Conservation (phyloP, 2,113 vertebrate genomes). For the Scalopus aquaticus region DNA sequence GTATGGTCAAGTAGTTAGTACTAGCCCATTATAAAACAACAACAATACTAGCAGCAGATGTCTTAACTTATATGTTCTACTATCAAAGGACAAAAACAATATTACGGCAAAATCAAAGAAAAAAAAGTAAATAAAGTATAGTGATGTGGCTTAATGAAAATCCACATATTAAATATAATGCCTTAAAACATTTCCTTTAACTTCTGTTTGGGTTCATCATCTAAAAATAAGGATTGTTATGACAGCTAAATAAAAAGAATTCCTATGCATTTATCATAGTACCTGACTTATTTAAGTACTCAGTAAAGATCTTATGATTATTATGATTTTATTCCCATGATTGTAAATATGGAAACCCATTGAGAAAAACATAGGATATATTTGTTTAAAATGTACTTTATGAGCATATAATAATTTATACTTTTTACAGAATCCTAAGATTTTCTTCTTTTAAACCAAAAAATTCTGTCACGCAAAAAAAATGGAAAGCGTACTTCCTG, state of each 20-base stretch:
- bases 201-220: background rate
- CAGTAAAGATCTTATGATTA: background rate
- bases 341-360: background rate
- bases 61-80: background rate
- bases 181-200: background rate
- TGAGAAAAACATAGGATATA: background rate
- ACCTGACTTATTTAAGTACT: background rate
- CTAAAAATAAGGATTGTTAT: background rate
- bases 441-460: conserved; percentile 53
- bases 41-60: background rate
- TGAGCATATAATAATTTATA: background rate
- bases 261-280: background rate
- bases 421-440: conserved; percentile 30
- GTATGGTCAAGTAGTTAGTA: background rate
- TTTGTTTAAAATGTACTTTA: conserved; percentile 52
- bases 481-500: conserved; percentile 32
- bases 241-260: conserved; percentile 48
- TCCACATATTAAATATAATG: background rate
- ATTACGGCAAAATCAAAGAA: background rate
- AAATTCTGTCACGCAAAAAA: conserved; percentile 23
- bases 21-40: background rate
- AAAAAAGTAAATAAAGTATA: background rate
- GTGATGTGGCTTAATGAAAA: conserved; percentile 13
- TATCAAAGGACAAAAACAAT: background rate
- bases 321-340: conserved; percentile 36